phyloP scores from a whole-genome alignment of 2,888 invertebrate genomes.

The Muschampia plurimacula region DNA sequence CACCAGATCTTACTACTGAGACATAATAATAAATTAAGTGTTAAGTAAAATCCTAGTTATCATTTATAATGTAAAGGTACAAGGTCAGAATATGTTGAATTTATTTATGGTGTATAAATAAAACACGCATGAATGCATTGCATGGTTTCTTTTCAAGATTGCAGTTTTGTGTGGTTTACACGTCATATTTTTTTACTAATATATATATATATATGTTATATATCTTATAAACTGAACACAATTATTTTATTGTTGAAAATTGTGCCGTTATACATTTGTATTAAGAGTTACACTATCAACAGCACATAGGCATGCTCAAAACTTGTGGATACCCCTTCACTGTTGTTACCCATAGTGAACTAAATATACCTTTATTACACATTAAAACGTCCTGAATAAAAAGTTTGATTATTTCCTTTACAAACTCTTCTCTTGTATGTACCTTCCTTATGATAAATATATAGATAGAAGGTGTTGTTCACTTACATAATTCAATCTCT shows the following conservation, averaged over 20 bases:
- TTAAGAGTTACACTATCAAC: constrained; percentile 53
- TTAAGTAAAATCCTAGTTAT: constrained; percentile 59
- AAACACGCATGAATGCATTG: constrained; percentile 72
- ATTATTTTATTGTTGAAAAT: constrained; percentile 28
- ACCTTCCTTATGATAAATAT: neutral
- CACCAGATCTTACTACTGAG: constrained; percentile 52
- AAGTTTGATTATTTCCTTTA: constrained; percentile 47
- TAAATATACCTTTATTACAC: constrained; percentile 48
- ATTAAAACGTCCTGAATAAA: constrained; percentile 42
- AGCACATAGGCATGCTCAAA: constrained; percentile 80
- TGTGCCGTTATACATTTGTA: constrained; percentile 44
- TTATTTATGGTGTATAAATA: constrained; percentile 58
- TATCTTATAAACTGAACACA: constrained; percentile 36
- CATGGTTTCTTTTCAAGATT: constrained; percentile 73
- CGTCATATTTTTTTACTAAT: constrained; percentile 44
- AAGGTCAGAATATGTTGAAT: constrained; percentile 72
- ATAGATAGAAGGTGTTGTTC: constrained; percentile 15
- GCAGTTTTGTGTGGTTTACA: constrained; percentile 67
- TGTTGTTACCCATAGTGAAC: constrained; percentile 65
- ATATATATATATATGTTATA: constrained; percentile 22
- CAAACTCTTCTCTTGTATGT: constrained; percentile 17
- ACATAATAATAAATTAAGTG: constrained; percentile 71
- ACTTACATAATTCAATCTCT: constrained; percentile 30
- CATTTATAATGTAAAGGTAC: constrained; percentile 61
- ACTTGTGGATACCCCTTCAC: constrained; percentile 62